Base-by-base conservation (phyloP, 2,113 vertebrate genomes). In the Blennius ocellaris region DNA sequence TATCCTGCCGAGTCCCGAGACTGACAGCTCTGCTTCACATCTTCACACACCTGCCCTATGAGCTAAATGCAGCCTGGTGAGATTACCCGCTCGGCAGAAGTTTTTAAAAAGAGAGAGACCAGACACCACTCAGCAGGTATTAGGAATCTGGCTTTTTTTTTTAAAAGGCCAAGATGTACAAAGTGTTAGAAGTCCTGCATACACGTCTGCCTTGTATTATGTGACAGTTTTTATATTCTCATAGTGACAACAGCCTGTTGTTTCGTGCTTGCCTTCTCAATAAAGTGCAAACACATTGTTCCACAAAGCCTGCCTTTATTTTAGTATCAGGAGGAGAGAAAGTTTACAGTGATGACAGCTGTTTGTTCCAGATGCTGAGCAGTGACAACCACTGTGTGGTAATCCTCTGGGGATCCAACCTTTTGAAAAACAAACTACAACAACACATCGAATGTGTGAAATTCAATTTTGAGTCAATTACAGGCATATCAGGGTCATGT, bases 261-360 rank as follows among this genome's bases (percentile, higher is more conserved):
- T 64, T 66, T 45, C 37, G 58, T 70, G 67, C 63, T 67, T 5
- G n/a, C 16, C 77, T 77, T 78, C 16, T 76, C 17, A 90, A 83
- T 90, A 84, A 90, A 87, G 49, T 36, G 45, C 11, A 78, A 43
- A 53, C 37, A 9, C 69, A 52, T 77, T 39, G 50, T 30, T 75
- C 14, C 7, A 8, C 39, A 16, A 39, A 0, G 6, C 1, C 53
- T 63, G 44, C 47, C 6, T 55, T 10, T 51, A 55, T 59, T 30
- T 30, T 30, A 30, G 7, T 41, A 7, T 30, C 41, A 7, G 2
- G 2, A 49, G 11, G 45, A 37, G 5, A 55, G 11, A 15, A 64
- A 38, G 47, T 14, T 8, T 39, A 57, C 5, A 5, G 5, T 57
- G 21, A 11, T n/a, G 6, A 8, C 8, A 8, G 12, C 39, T 6